Conservation (phyloP, 1,140 invertebrate genomes). For the Drosophila kikkawai region DNA sequence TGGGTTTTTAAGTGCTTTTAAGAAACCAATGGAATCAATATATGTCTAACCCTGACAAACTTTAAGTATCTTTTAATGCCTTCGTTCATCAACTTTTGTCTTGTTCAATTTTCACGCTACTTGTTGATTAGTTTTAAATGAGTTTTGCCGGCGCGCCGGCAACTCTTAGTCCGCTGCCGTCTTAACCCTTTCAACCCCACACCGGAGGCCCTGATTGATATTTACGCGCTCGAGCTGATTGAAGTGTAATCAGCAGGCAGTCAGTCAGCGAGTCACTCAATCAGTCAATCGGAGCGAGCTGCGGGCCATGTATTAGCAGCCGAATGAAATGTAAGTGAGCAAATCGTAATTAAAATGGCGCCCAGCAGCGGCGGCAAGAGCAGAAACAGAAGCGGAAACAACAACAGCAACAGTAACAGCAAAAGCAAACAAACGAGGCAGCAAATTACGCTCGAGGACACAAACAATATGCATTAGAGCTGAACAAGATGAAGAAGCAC, state of each 20-base stretch:
- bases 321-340: constrained; percentile 78
- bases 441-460: constrained; percentile 72
- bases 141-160: constrained; percentile 67
- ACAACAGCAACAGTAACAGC: not conserved
- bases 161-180: constrained; percentile 35
- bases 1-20: not conserved
- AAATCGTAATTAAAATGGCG: constrained; percentile 80
- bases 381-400: constrained; percentile 24
- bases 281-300: constrained; percentile 41
- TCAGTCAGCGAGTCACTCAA: constrained; percentile 42
- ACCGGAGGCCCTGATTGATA: constrained; percentile 62
- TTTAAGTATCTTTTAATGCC: not conserved
- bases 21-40: not conserved
- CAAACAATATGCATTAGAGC: constrained; percentile 78
- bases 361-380: constrained; percentile 38
- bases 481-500: constrained; percentile 24
- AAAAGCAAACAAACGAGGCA: constrained; percentile 55
- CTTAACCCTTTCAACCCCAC: constrained; percentile 25
- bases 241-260: constrained; percentile 79
- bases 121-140: constrained; percentile 84
- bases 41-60: not conserved
- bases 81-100: constrained; percentile 26
- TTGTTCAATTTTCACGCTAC: constrained; percentile 50
- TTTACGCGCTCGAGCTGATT: constrained; percentile 75
- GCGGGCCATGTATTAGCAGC: constrained; percentile 66